phyloP scores from a whole-genome alignment of 1,140 invertebrate genomes.

The Magallana angulata region DNA sequence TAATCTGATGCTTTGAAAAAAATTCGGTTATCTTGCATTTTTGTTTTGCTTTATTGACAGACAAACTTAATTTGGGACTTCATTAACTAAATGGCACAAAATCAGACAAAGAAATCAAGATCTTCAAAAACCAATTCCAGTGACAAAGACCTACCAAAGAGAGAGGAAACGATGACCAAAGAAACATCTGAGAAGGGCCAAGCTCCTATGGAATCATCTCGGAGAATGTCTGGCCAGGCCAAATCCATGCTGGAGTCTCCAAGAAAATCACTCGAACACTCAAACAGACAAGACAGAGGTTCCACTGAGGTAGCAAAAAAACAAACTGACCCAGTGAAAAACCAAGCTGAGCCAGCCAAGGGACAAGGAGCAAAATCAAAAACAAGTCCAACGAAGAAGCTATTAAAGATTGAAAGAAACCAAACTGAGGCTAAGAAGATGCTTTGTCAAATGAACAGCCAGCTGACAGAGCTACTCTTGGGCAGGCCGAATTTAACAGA shows the following conservation, averaged over 20 bases:
- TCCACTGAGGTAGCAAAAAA: background rate
- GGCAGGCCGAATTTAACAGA: background rate
- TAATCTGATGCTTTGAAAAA: no score
- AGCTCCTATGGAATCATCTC: background rate
- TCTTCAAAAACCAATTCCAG: background rate
- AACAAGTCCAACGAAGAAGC: background rate
- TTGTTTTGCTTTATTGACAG: no score
- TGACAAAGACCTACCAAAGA: background rate
- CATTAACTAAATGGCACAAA: constrained; percentile 12
- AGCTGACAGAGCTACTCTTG: background rate
- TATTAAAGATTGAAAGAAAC: background rate
- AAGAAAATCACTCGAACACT: background rate
- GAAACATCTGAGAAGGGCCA: background rate
- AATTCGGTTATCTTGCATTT: no score
- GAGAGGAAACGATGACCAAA: background rate
- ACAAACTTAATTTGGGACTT: background rate
- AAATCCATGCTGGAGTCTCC: background rate
- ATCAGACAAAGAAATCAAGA: background rate
- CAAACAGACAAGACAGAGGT: background rate
- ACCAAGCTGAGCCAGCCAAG: background rate
- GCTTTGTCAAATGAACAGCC: constrained; percentile 10
- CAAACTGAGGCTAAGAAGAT: constrained; percentile 12
- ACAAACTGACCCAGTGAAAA: background rate
- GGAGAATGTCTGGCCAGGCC: background rate
- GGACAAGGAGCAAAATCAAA: constrained; percentile 14